Conservation (phyloP, 2,888 invertebrate genomes). For the Acholoe squamosa region DNA sequence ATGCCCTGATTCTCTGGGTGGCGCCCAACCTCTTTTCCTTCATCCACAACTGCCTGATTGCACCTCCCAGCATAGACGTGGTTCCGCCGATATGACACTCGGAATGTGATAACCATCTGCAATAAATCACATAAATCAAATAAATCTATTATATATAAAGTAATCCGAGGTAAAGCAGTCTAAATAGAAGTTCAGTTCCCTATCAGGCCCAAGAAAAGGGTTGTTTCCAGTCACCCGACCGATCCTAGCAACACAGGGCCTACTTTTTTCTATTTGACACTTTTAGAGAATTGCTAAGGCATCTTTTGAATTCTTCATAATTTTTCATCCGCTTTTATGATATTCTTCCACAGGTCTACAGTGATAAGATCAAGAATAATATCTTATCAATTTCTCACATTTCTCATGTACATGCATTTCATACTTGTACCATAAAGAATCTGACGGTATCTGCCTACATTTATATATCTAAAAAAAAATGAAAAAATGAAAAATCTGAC, state of each 20-base stretch:
- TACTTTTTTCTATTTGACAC: background rate
- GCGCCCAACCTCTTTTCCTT: background rate
- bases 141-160: background rate
- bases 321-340: no score
- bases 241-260: background rate
- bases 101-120: background rate
- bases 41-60: background rate
- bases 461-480: no score
- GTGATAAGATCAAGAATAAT: no score
- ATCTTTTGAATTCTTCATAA: no score
- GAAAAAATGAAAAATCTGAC: no score
- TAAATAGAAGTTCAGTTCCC: background rate
- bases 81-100: background rate
- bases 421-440: no score
- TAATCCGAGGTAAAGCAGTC: no score
- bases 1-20: constrained; percentile 4
- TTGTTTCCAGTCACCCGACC: background rate
- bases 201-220: background rate
- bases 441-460: no score
- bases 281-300: background rate
- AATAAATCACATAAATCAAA: background rate
- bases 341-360: no score
- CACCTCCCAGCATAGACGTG: constrained; percentile 5
- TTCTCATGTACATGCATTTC: no score
- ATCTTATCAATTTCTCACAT: no score